These are phyloP conservation scores for Euplagia quadripunctaria DNA, from an alignment of 2,888 invertebrate species.

Conservation along the genomic window DNA sequence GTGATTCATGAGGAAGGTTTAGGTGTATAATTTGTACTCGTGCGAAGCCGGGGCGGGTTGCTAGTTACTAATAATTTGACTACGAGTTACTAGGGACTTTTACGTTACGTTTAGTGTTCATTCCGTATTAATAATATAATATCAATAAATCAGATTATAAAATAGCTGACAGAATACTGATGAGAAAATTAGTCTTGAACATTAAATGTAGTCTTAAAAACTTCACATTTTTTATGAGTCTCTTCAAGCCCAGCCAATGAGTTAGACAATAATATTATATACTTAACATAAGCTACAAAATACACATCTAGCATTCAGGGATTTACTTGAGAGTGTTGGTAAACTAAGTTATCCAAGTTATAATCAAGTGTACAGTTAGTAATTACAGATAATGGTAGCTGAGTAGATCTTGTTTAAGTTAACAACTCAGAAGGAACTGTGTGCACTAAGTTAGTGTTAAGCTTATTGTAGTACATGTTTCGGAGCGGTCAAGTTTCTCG, in stretches of 20 bases:
- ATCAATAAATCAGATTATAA: no score
- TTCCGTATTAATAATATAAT: no score
- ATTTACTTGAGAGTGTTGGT: neutral
- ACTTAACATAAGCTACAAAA: neutral
- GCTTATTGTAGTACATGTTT: constrained; percentile 21
- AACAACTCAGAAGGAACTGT: constrained; percentile 37
- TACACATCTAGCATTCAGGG: neutral
- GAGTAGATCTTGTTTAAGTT: constrained; percentile 52
- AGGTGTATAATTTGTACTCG: no score
- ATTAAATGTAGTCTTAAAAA: no score
- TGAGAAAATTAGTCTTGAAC: no score
- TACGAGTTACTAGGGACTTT: no score
- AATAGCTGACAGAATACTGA: no score
- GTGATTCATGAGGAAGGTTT: no score
- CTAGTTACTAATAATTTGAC: no score
- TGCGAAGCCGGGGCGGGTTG: no score
- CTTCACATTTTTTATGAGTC: no score
- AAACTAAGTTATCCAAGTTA: constrained; percentile 34
- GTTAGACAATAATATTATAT: neutral
- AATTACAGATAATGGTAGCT: constrained; percentile 47
- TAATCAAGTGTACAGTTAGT: constrained; percentile 47
- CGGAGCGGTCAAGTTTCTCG: constrained; percentile 2
- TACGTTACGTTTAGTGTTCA: no score
- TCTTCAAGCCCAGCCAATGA: neutral
- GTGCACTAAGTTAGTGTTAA: constrained; percentile 42